phyloP scores from a whole-genome alignment of 2,113 vertebrate species.

The Rallus limicola region DNA sequence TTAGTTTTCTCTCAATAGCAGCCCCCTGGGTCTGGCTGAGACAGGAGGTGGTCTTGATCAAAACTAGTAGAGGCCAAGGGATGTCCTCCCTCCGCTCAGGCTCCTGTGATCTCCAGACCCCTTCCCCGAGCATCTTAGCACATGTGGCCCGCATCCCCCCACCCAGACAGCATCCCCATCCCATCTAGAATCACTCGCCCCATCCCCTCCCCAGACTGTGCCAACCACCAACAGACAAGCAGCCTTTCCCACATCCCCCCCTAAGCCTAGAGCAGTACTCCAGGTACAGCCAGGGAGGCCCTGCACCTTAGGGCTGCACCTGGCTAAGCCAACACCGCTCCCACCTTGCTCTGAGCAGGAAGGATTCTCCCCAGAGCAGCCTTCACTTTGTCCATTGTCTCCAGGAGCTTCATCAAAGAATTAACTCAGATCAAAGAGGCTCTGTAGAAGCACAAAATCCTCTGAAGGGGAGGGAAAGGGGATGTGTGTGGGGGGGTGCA shows the following conservation, averaged over 20 bases:
- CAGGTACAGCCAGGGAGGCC: not conserved
- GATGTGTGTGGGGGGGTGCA: not conserved
- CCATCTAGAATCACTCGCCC: not conserved
- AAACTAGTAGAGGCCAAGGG: rapidly evolving
- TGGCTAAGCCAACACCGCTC: rapidly evolving
- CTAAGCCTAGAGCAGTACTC: not conserved
- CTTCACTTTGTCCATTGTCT: not conserved
- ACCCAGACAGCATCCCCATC: not conserved
- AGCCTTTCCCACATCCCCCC: not conserved
- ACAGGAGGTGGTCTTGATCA: not conserved
- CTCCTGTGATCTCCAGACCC: too few relatives aligned
- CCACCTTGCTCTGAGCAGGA: not conserved
- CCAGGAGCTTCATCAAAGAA: conserved; percentile 9
- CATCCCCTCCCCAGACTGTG: not conserved
- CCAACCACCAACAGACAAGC: too few relatives aligned
- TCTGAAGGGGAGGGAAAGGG: not conserved
- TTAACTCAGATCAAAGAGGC: conserved; percentile 43
- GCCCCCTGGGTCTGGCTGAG: not conserved
- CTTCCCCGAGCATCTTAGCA: not conserved
- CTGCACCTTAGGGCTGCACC: not conserved
- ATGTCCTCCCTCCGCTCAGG: not conserved
- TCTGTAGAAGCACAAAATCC: not conserved
- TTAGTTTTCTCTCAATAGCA: not conserved
- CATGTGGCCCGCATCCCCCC: rapidly evolving
- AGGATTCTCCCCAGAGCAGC: not conserved